Evolutionary conservation across 2,888 invertebrate species (phyloP).

Genomic region (Sphaerophoria taeniata): DNA sequence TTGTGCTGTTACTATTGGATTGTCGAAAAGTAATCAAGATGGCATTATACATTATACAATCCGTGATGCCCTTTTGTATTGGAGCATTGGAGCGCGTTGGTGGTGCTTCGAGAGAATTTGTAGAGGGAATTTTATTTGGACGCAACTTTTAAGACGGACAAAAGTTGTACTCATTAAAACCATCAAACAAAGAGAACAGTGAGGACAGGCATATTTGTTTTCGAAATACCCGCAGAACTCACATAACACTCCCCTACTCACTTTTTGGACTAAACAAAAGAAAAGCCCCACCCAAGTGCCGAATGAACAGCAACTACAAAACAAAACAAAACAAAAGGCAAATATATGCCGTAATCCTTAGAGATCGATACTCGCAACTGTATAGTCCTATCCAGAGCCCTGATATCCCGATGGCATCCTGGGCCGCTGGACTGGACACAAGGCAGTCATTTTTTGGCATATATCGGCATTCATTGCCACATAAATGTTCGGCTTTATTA

Average conservation of each 20-base stretch:
- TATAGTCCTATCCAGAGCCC: conserved; percentile 18
- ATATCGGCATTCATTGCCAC: conserved; percentile 68
- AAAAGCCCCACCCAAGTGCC: neutral
- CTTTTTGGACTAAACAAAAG: no score
- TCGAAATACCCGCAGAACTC: no score
- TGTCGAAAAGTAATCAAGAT: conserved; percentile 66
- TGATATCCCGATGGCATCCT: conserved; percentile 34
- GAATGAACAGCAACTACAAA: neutral
- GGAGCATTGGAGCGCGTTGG: neutral
- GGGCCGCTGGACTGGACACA: no score
- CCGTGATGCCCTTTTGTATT: conserved; percentile 15
- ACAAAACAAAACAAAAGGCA: conserved; percentile 14
- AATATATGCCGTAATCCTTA: conserved; percentile 63
- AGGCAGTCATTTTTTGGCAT: conserved; percentile 45
- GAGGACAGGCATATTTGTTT: no score
- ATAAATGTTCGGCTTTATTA: conserved; percentile 71
- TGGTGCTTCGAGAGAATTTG: neutral
- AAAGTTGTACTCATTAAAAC: no score
- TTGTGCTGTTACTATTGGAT: conserved; percentile 7
- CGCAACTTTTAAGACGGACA: no score
- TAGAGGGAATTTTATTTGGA: conserved; percentile 21
- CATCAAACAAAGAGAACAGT: no score
- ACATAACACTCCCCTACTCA: no score
- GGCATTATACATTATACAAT: conserved; percentile 53
- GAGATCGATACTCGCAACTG: conserved; percentile 57